These are phyloP conservation scores for Brachymystax lenok DNA, from an alignment of 2,797 vertebrate genomes.

Conservation along the genomic window DNA sequence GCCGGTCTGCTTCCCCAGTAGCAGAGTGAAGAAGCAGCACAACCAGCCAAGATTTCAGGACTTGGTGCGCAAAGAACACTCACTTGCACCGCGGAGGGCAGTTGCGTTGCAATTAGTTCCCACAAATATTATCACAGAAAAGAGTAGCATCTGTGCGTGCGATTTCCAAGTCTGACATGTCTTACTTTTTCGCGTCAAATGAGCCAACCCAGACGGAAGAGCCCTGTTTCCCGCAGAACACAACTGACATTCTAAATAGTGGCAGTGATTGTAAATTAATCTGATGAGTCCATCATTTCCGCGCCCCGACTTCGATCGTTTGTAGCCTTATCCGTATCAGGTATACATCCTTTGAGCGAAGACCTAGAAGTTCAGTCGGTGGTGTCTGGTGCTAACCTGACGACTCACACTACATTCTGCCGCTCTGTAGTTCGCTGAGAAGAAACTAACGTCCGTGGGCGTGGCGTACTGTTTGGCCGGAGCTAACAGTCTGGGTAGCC, in stretches of 20 bases:
- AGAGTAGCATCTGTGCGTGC: not conserved
- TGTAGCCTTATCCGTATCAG: not conserved
- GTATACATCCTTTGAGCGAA: constrained; percentile 2
- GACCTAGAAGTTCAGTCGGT: constrained; percentile 4
- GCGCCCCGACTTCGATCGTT: not conserved
- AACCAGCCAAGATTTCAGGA: not conserved
- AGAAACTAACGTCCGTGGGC: too few species aligned
- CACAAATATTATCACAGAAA: not conserved
- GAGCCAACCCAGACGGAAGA: not conserved
- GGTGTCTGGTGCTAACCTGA: not conserved
- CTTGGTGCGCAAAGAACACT: not conserved
- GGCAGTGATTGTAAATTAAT: not conserved
- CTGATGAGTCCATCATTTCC: not conserved
- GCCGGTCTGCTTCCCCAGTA: not conserved
- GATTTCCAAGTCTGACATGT: constrained; percentile 1
- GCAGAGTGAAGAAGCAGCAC: not conserved
- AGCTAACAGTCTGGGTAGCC: too few species aligned
- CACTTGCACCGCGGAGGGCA: not conserved
- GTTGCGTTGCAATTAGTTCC: not conserved
- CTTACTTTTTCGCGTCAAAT: not conserved
- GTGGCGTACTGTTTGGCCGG: too few species aligned
- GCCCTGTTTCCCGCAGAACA: not conserved
- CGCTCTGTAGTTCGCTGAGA: too few species aligned
- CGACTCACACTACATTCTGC: too few species aligned
- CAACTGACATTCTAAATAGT: constrained; percentile 5